Evolutionary conservation across 2,113 vertebrate genomes (phyloP).

Genomic region (Hirundichthys speculiger): DNA sequence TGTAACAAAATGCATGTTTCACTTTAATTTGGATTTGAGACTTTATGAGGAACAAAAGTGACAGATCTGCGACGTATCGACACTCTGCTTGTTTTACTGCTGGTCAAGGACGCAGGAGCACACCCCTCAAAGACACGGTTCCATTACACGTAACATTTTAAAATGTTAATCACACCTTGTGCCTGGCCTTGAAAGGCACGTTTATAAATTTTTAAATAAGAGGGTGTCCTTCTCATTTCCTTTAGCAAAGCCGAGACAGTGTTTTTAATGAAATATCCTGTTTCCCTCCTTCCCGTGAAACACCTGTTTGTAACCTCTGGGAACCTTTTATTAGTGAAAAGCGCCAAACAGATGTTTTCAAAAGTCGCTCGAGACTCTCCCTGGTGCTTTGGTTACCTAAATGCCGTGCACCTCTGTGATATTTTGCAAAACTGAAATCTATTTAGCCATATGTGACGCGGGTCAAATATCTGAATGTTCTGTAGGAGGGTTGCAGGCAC

Average conservation of each 20-base stretch:
- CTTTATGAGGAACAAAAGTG: conserved; percentile 1
- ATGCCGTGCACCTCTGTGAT: not conserved
- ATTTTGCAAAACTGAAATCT: no score
- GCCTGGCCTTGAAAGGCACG: no score
- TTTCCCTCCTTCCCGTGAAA: conserved; percentile 23
- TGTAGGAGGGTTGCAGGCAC: no score
- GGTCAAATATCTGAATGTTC: no score
- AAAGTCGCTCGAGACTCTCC: conserved; percentile 9
- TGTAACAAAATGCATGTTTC: conserved; percentile 22
- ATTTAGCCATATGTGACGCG: no score
- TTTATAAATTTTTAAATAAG: not conserved
- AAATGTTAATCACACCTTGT: conserved; percentile 24
- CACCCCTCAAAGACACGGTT: not conserved
- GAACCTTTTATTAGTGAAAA: conserved; percentile 35
- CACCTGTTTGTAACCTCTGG: conserved; percentile 46
- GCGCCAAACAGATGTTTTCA: conserved; percentile 46
- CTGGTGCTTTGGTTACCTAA: conserved; percentile 27
- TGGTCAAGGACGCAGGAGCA: not conserved
- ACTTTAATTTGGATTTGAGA: conserved; percentile 13
- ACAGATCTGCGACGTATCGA: not conserved
- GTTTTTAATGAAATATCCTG: conserved; percentile 15
- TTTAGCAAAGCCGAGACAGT: conserved; percentile 17
- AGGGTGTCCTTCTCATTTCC: conserved; percentile 11
- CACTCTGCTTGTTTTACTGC: conserved; percentile 9
- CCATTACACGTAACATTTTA: conserved; percentile 4